Base-by-base conservation (phyloP, 2,888 invertebrate species). In the Leptopilina myrica region DNA sequence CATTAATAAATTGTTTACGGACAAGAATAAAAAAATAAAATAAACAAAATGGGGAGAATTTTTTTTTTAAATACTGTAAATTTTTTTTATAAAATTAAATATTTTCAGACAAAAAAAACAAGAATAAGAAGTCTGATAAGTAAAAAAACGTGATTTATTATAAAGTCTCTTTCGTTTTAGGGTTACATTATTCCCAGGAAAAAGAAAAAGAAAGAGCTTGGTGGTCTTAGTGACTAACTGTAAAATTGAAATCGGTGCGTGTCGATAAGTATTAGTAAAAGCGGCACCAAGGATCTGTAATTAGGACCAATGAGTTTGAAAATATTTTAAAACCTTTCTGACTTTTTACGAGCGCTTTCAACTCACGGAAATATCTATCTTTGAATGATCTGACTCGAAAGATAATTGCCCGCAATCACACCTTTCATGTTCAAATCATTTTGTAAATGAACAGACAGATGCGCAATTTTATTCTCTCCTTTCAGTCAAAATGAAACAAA, bases 311-410 rank as follows among this genome's bases (percentile, higher is more conserved):
- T 64, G 26, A 69, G 78, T 73, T 69, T 64, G 69, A 78, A 49
- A 62, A 76, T 78, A 76, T 64, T 64, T 64, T 62, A 76, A 53
- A 66, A 12, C 49, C 64, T n/a, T 69, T n/a, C 33, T 62, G 59
- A 49, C 77, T 81, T 81, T 79, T 79, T 76, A 59, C 78, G 79
- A 69, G 69, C 64, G 59, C 76, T 11, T 49, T 76, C 46, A 59
- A n/a, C 76, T 46, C 64, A 62, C 76, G 46, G 33, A 76, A 64
- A 64, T 76, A 46, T 76, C 76, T 64, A 64, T 64, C 76, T 64
- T 76, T 69, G 69, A 69, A 53, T 69, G 69, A 69, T 69, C 53
- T 69, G 26, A 26, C 69, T 53, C 69, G 69, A 33, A 69, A 69
- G 69, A 53, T 69, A 69, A 69, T 69, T 26, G 14, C 26, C 11